Conservation (phyloP, 2,888 invertebrate species). For the Gymnocheta viridis region DNA sequence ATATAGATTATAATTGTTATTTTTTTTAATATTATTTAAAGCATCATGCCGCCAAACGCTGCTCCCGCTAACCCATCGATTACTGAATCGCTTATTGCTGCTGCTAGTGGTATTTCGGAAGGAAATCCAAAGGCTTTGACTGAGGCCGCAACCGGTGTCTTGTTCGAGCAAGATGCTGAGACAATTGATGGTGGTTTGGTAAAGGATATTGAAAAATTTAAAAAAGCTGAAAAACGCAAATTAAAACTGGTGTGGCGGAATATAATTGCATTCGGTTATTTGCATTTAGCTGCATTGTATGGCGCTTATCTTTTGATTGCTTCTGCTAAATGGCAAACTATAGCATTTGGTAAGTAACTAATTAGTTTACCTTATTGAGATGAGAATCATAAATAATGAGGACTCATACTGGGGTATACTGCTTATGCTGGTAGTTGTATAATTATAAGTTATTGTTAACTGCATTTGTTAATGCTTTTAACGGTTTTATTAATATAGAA, state of each 20-base stretch:
- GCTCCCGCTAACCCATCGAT: conserved; percentile 82
- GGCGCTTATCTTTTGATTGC: conserved; percentile 88
- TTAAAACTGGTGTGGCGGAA: conserved; percentile 91
- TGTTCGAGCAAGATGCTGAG: conserved; percentile 87
- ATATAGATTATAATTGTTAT: conserved; percentile 6
- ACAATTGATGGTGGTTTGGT: conserved; percentile 85
- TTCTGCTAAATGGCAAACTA: conserved; percentile 88
- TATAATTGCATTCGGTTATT: conserved; percentile 88
- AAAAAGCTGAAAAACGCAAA: conserved; percentile 84
- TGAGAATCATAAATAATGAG: too few species aligned
- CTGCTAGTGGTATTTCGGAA: conserved; percentile 73
- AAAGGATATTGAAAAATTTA: conserved; percentile 84
- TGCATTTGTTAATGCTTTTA: too few species aligned
- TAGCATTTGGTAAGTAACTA: conserved; percentile 86
- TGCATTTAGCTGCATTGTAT: conserved; percentile 89
- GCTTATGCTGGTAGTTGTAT: too few species aligned
- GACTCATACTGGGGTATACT: too few species aligned
- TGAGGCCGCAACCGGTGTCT: conserved; percentile 83
- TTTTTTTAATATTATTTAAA: conserved; percentile 55
- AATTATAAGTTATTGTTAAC: too few species aligned
- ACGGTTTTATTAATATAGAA: too few species aligned
- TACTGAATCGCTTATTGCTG: conserved; percentile 76
- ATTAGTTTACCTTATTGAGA: too few species aligned
- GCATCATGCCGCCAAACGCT: conserved; percentile 84
- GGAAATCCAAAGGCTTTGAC: conserved; percentile 76